Percentiles rank a stretch among this genome's conserved stretches.
Conservation (phyloP, 2,113 vertebrate species). For the Athene noctua region DNA sequence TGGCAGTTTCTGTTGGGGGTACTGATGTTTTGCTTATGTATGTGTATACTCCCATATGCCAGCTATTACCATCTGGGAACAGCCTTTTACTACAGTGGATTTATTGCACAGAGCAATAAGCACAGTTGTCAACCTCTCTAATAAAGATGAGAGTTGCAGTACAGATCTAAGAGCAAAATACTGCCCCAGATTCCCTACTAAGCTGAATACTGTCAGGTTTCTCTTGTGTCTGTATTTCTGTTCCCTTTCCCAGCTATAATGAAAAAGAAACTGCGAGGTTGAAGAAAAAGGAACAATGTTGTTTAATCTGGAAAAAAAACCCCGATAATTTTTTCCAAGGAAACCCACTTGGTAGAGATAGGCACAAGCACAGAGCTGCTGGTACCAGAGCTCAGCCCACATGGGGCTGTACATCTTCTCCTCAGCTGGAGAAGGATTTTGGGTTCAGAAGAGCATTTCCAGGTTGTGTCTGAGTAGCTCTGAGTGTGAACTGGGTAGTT, state of each 20-base stretch:
- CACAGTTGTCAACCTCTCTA: slow-evolving; percentile 4
- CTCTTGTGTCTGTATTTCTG: neutral
- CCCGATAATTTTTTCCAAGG: neutral
- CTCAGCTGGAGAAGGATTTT: neutral
- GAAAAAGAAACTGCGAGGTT: neutral
- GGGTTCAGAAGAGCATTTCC: neutral
- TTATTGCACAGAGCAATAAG: neutral
- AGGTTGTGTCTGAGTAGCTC: neutral
- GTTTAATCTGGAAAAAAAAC: neutral
- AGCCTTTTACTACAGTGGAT: neutral
- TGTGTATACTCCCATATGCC: neutral
- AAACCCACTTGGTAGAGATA: neutral
- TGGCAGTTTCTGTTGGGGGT: neutral
- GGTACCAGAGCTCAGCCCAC: neutral
- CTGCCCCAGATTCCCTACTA: neutral
- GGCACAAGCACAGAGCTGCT: neutral
- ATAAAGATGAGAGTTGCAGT: neutral
- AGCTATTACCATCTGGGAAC: neutral
- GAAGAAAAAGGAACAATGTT: neutral
- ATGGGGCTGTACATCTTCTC: neutral
- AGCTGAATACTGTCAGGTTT: neutral
- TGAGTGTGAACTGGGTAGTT: neutral
- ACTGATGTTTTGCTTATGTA: neutral
- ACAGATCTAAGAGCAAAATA: neutral
- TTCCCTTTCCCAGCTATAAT: neutral